A percentile compares a stretch with the other conserved stretches of the same genome.
Conservation (phyloP, 2,797 vertebrate species). For the Simalia tracyae region DNA sequence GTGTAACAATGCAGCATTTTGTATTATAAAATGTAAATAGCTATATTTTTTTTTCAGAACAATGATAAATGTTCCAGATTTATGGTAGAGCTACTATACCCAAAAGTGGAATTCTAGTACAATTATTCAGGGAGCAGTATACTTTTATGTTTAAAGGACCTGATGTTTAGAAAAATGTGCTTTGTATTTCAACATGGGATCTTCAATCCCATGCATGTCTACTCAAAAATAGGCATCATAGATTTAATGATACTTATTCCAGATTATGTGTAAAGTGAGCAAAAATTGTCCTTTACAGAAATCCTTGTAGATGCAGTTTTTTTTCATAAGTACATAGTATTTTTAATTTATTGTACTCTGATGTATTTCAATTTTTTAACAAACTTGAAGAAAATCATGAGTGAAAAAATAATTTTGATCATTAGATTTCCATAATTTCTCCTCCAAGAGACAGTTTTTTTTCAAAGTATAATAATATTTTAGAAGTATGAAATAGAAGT, state of each 20-base stretch:
- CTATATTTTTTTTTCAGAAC: not conserved
- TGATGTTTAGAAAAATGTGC: not conserved
- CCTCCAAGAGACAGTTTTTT: not conserved
- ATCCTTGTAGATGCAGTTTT: constrained; percentile 25
- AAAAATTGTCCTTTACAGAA: constrained; percentile 34
- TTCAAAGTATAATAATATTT: constrained; percentile 16
- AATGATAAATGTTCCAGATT: not conserved
- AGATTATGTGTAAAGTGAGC: not conserved
- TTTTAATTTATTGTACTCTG: not conserved
- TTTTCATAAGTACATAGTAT: not conserved
- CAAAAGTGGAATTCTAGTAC: not conserved
- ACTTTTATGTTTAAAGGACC: not conserved
- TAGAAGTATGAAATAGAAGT: not conserved
- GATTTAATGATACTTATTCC: not conserved
- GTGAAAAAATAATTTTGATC: constrained; percentile 14
- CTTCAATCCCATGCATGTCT: not conserved
- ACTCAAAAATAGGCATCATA: not conserved
- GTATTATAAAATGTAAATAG: not conserved
- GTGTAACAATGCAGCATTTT: not conserved
- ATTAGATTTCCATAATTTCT: not conserved
- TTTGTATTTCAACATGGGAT: not conserved
- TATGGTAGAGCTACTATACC: not conserved
- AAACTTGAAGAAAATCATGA: not conserved
- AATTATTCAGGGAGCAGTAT: not conserved
- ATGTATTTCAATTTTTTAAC: constrained; percentile 4